phyloP scores from a whole-genome alignment of 2,113 vertebrate genomes.

The Ardeotis arabs region DNA sequence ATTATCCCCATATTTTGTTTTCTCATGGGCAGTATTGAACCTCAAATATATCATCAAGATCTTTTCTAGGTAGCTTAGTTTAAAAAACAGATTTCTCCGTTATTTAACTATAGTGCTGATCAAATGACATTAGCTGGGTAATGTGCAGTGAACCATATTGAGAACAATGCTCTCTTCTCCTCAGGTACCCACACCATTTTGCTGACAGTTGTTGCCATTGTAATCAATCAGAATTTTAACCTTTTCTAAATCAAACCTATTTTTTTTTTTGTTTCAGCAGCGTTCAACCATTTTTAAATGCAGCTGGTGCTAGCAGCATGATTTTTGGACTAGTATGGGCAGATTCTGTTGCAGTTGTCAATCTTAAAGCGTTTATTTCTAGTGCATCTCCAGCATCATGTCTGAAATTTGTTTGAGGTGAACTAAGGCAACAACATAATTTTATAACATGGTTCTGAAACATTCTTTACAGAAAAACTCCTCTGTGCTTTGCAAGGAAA shows the following conservation, averaged over 20 bases:
- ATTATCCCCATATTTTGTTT: constrained; percentile 38
- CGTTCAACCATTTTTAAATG: neutral
- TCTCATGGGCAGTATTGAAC: neutral
- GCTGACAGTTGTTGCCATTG: neutral
- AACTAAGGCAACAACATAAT: neutral
- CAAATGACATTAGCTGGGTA: neutral
- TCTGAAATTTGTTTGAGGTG: neutral
- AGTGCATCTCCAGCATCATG: neutral
- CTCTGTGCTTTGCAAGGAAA: neutral
- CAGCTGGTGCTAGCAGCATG: neutral
- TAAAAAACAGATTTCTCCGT: neutral
- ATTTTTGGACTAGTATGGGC: neutral
- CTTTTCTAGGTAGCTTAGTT: constrained; percentile 12
- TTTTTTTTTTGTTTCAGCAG: neutral
- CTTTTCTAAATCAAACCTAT: neutral
- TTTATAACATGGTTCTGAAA: neutral
- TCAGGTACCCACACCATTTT: neutral
- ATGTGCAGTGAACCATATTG: neutral
- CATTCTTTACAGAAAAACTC: neutral
- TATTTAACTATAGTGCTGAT: neutral
- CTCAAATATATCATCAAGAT: neutral
- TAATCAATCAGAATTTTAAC: neutral
- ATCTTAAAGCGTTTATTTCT: neutral
- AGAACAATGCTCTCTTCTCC: neutral
- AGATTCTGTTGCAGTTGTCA: neutral